phyloP scores from a whole-genome alignment of 2,888 invertebrate species.

The Apodemia mormo region DNA sequence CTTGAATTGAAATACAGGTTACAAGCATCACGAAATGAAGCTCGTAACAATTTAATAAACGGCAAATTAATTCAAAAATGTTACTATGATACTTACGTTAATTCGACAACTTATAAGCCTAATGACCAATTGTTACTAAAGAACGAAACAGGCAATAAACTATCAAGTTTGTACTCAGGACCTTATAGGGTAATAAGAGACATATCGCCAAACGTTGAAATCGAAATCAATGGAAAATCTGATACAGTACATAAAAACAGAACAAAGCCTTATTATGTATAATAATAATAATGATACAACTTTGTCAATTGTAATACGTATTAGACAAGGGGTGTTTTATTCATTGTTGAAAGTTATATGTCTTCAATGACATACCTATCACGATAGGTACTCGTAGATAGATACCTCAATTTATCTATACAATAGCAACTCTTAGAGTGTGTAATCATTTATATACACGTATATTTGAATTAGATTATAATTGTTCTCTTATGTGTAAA shows the following conservation, averaged over 20 bases:
- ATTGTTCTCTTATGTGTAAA: no score
- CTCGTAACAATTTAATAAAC: constrained; percentile 32
- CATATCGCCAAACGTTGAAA: constrained; percentile 18
- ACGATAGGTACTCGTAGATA: no score
- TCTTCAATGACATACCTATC: no score
- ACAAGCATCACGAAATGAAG: constrained; percentile 33
- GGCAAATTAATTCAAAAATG: constrained; percentile 30
- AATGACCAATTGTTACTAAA: constrained; percentile 25
- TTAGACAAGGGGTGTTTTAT: no score
- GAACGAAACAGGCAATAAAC: constrained; percentile 21
- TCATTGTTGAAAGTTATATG: no score
- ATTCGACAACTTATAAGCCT: constrained; percentile 31
- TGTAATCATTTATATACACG: no score
- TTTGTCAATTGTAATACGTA: no score
- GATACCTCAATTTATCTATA: no score
- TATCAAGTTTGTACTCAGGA: constrained; percentile 16
- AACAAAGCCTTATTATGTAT: no score
- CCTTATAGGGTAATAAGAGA: constrained; percentile 18
- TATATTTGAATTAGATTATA: no score
- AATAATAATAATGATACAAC: no score
- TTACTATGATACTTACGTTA: neutral
- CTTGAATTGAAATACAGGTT: constrained; percentile 34
- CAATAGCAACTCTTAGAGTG: neutral
- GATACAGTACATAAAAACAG: no score
- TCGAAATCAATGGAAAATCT: constrained; percentile 12